Evolutionary conservation across 2,888 invertebrate species (phyloP), one percentile per base, ranked within the genome.

Genomic region (Lithodes maja): DNA sequence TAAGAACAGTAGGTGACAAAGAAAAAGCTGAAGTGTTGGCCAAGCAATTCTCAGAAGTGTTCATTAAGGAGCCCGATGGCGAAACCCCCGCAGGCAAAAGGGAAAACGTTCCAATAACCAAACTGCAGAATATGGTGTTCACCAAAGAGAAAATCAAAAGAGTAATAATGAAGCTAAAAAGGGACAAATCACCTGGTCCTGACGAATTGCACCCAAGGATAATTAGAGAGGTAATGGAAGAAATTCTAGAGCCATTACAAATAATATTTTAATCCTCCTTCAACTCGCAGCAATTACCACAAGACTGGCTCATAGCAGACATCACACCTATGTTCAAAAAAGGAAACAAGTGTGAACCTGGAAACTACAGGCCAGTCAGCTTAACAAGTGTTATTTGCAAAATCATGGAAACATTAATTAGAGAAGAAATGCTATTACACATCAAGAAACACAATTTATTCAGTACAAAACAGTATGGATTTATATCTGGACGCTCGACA

Each of bases 141-240:
- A 82, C 50, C 3, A 55, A 82, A 15, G 82, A 61, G 49, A 61
- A 82, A 17, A 82, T 82, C n/a, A 61, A 15, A 7, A 82, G 3
- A 33, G 33, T 68, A 3, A 61, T 79, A 7, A 2, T 49, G 52
- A 82, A 17, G 1, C 68, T 82, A 9, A 82, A 82, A 53, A 69
- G 17, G 49, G 12, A 82, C 3, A 84, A 84, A 84, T 74, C 84
- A 3, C 84, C 84, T 52, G 75, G 84, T 33, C 83, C 69, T 69
- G 83, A 83, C 54, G 49, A 55, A 3, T 33, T 82, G 15, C 68
- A 55, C 49, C 49, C 82, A 55, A 82, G 82, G 33, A 49, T 82
- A 55, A 54, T 84, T 17, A 54, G 74, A 53, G 84, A 84, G 3
- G 54, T 17, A 3, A 84, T 15, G 84, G 74, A 74, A 75, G n/a